phyloP scores from a whole-genome alignment of 2,888 invertebrate species.

The Tinea pellionella region DNA sequence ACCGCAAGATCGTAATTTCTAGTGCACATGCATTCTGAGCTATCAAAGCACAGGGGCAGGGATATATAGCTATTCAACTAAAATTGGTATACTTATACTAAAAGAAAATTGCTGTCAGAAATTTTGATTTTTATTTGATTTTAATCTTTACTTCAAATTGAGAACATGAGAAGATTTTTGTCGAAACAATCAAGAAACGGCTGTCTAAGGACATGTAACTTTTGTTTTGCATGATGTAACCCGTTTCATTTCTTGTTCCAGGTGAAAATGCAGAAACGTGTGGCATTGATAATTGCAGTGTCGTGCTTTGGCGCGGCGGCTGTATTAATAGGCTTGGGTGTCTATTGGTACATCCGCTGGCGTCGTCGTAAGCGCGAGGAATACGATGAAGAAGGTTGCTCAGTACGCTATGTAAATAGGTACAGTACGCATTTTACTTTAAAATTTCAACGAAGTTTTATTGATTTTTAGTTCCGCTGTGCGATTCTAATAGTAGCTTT shows the following conservation, averaged over 20 bases:
- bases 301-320: constrained; percentile 72
- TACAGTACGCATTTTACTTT: constrained; percentile 5
- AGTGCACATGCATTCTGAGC: no score
- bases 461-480: constrained; percentile 12
- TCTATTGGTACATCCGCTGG: constrained; percentile 65
- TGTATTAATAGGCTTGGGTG: constrained; percentile 70
- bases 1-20: no score
- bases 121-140: no score
- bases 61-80: no score
- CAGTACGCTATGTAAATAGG: constrained; percentile 35
- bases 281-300: constrained; percentile 73
- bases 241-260: constrained; percentile 31
- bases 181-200: no score
- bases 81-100: no score
- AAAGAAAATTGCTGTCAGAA: no score
- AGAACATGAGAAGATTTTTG: no score
- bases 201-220: no score
- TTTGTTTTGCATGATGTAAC: no score
- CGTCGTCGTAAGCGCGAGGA: constrained; percentile 70
- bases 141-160: no score
- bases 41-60: no score
- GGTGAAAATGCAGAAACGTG: constrained; percentile 77
- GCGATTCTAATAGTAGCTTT: background rate
- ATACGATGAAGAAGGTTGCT: constrained; percentile 68
- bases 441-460: constrained; percentile 3